Percentiles rank a stretch among this genome's conserved stretches.
These are phyloP conservation scores for Umimayanthus kanabou DNA, from an alignment of 92 coral and sea anemone genomes.

Conservation along the genomic window DNA sequence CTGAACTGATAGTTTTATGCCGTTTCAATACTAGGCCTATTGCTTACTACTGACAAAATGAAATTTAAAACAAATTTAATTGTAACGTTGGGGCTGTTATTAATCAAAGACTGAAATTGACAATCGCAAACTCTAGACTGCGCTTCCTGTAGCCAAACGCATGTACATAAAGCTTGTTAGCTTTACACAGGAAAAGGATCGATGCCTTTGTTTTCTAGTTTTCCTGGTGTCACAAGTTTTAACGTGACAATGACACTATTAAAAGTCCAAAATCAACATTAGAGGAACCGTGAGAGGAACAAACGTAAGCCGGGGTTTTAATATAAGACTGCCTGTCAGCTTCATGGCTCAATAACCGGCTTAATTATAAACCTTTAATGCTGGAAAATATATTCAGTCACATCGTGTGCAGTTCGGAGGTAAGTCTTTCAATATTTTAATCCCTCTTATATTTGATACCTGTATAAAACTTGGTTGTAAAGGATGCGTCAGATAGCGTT, in stretches of 20 bases:
- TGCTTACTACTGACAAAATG: too few relatives aligned
- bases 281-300: not conserved
- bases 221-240: not conserved
- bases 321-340: not conserved
- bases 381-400: not conserved
- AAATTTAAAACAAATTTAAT: too few relatives aligned
- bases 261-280: not conserved
- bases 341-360: not conserved
- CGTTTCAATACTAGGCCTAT: too few relatives aligned
- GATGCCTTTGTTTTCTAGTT: not conserved
- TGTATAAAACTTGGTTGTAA: not conserved
- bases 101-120: not conserved
- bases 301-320: not conserved
- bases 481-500: not conserved
- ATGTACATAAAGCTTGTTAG: not conserved
- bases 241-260: not conserved
- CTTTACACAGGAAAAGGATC: slow-evolving; percentile 9
- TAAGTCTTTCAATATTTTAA: not conserved
- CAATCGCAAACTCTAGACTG: not conserved
- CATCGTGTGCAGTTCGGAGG: not conserved
- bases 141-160: slow-evolving; percentile 1
- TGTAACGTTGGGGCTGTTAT: not conserved
- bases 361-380: not conserved
- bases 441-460: not conserved
- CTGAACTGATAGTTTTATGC: too few relatives aligned